These are phyloP conservation scores for Cryptocephalus moraei DNA, from an alignment of 2,888 invertebrate species.

Conservation along the genomic window DNA sequence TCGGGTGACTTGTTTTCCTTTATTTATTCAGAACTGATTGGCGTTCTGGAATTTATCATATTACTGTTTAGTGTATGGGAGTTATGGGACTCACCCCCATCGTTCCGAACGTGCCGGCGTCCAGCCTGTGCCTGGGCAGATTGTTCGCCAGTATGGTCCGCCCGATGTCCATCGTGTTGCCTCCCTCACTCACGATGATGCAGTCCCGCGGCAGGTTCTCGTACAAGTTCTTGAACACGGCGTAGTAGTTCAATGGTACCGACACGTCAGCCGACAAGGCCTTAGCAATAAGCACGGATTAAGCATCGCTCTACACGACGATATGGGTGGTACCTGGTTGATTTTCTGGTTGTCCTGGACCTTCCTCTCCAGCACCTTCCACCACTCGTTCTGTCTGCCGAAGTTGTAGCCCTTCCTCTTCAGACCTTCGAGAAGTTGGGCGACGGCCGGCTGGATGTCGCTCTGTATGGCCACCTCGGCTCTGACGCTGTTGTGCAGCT, in stretches of 20 bases:
- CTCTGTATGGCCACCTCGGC: constrained; percentile 75
- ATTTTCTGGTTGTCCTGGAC: constrained; percentile 61
- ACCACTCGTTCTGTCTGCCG: constrained; percentile 56
- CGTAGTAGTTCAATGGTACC: constrained; percentile 85
- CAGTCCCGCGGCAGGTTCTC: constrained; percentile 68
- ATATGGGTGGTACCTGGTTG: constrained; percentile 54
- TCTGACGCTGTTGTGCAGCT: constrained; percentile 81
- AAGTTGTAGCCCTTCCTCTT: constrained; percentile 47
- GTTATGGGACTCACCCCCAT: constrained; percentile 84
- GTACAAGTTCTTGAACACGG: constrained; percentile 79
- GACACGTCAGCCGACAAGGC: constrained; percentile 58
- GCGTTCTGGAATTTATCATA: no score
- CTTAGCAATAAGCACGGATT: constrained; percentile 29
- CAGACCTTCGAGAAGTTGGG: constrained; percentile 51
- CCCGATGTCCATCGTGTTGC: constrained; percentile 98
- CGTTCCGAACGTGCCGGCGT: constrained; percentile 95
- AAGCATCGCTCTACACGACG: no score
- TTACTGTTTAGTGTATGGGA: no score
- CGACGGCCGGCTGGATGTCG: constrained; percentile 66
- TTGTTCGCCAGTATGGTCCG: constrained; percentile 77
- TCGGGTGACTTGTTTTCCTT: no score
- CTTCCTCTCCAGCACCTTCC: constrained; percentile 60
- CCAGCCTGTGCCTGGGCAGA: constrained; percentile 76
- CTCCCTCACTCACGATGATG: constrained; percentile 92
- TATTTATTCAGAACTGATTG: no score